A percentile compares a stretch with the other conserved stretches of the same genome.
phyloP scores from a whole-genome alignment of 2,113 vertebrate species.

The Clarias batrachus region DNA sequence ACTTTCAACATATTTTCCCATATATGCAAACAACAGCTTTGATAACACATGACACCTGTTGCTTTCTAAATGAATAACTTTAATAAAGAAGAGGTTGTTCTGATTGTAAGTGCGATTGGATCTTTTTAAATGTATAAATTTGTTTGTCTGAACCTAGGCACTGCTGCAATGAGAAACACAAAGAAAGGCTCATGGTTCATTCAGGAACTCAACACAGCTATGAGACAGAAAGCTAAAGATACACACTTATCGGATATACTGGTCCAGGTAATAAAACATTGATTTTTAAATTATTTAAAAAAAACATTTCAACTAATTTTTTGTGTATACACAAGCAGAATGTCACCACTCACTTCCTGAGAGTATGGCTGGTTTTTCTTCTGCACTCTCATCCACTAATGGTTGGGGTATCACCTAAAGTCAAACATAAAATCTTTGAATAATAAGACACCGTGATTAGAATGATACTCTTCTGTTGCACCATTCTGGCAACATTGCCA shows the following conservation, averaged over 20 bases:
- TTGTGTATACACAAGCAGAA: too few relatives aligned
- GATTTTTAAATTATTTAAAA: neutral
- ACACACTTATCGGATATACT: conserved; percentile 93
- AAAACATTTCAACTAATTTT: neutral
- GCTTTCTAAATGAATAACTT: neutral
- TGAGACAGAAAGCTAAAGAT: conserved; percentile 81
- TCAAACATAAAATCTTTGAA: too few relatives aligned
- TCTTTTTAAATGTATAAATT: neutral
- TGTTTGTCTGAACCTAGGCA: conserved; percentile 71
- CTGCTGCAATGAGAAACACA: conserved; percentile 94
- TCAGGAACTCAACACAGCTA: conserved; percentile 83
- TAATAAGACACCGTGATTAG: neutral
- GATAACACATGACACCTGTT: neutral
- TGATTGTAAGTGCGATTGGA: neutral
- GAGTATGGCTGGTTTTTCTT: neutral
- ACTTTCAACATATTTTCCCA: neutral
- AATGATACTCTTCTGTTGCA: neutral
- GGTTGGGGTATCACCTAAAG: neutral
- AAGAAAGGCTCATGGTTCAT: conserved; percentile 95
- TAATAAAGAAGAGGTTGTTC: neutral
- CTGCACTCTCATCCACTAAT: neutral
- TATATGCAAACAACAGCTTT: neutral
- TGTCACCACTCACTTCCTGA: neutral
- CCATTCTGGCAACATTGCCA: too few relatives aligned
- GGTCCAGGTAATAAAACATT: conserved; percentile 79